Evolutionary conservation across 2,113 vertebrate genomes (phyloP), one percentile per base, ranked within the genome.

Genomic region (Psophia crepitans): DNA sequence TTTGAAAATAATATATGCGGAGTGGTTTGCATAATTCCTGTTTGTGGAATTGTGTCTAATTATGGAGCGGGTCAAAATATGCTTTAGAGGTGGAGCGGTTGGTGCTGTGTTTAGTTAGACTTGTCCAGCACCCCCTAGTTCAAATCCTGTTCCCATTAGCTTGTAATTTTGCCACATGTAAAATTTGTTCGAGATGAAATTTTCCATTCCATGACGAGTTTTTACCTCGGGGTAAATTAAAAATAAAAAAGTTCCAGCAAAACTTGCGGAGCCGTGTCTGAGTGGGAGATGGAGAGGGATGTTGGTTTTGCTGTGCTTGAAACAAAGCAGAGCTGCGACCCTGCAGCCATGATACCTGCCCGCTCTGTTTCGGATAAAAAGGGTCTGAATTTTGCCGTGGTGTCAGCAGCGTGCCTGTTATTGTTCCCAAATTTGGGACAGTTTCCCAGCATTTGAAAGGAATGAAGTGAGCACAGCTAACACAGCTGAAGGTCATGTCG

Each of bases 21-120:
- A 27, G 93, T 76, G 93, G 96, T 96, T 97, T 93, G 49, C 51
- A 61, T 64, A 83, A 91, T 90, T 93, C 65, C 53, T 61, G 87
- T 76, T 82, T 89, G 87, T 82, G 93, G 93, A 89, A 69, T 93
- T 74, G n/a, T 89, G 87, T 94, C 78, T 87, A 56, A 65, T 94
- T 87, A 85, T 24, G 4, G 43, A 94, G 89, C 3, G 13, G 90
- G 87, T 96, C 93, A 53, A 95, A 96, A 84, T 85, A 93, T 82
- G 91, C 84, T 79, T 89, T 69, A 39, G 96, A 87, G 96, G 84
- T 87, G 87, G 94, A 87, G 87, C 81, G 2, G 3, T 49, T 86
- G 63, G 63, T 84, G 68, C 93, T 95, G 69, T 71, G 33, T 79
- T 60, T 23, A 79, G 83, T 92, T 91, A 95, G 78, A 30, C 33